Evolutionary conservation across 2,797 vertebrate species (phyloP).

Genomic region (Lacerta agilis): DNA sequence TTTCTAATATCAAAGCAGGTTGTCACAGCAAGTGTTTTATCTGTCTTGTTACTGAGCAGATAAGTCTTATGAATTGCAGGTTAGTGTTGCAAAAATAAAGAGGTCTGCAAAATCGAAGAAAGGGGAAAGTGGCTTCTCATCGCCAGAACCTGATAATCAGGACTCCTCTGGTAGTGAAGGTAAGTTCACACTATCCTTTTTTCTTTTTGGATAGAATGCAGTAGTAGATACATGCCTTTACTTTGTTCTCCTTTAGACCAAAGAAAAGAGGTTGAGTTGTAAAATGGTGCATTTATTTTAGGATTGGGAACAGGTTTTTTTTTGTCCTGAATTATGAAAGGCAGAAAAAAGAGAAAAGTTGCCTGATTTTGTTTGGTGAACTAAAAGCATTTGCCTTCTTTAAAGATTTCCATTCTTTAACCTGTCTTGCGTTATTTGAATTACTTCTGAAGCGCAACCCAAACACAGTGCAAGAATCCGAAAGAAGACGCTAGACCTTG

Average conservation of each 20-base stretch:
- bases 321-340: background rate
- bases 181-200: slow-evolving; percentile 63
- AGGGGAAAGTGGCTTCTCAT: slow-evolving; percentile 92
- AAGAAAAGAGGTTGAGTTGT: background rate
- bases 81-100: slow-evolving; percentile 93
- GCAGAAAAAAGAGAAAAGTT: background rate
- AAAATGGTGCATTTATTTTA: background rate
- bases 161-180: slow-evolving; percentile 97
- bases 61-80: slow-evolving; percentile 75
- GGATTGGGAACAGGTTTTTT: background rate
- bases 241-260: background rate
- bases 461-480: slow-evolving; percentile 89
- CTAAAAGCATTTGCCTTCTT: slow-evolving; percentile 6
- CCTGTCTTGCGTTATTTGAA: slow-evolving; percentile 38
- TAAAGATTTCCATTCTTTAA: slow-evolving; percentile 5
- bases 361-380: background rate
- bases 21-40: background rate
- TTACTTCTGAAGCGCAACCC: slow-evolving; percentile 83
- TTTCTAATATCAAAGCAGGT: background rate
- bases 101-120: slow-evolving; percentile 86
- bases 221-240: background rate
- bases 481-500: slow-evolving; percentile 92
- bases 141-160: slow-evolving; percentile 92
- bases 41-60: slow-evolving; percentile 43
- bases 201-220: background rate